Base-by-base conservation (phyloP, 2,888 invertebrate genomes). In the Sicus ferrugineus region DNA sequence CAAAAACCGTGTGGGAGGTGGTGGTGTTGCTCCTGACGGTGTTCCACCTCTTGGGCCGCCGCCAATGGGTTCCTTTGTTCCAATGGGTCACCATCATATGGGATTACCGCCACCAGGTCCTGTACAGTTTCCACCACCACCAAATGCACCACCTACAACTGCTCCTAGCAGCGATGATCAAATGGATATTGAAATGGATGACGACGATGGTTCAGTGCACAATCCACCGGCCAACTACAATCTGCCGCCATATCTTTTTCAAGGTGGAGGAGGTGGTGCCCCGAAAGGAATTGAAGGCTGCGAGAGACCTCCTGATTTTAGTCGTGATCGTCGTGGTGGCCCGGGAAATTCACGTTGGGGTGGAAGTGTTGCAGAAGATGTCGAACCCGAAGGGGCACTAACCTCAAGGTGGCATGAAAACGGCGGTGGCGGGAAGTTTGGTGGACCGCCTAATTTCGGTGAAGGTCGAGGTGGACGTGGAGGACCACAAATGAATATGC, bases 111-210 rank as follows among this genome's bases (percentile, higher is more conserved):
- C 84, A 77, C 69, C 86, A 75, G 75, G 85, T 11, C 77, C 83
- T 48, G 75, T 75, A 6, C 80, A 79, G 58, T 83, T 79, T 68
- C 84, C 84, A 9, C 85, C 81, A 61, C 79, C 75, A 50, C 28
- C 73, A 26, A 67, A 74, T 4, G 71, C 31, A 3, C 81, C 84
- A 30, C 50, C 72, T 16, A 68, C 54, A 56, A 80, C 82, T 1
- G 82, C 84, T 74, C 80, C 81, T 38, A 78, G 73, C 69, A 85
- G 88, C 62, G 92, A 92, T 67, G 93, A 93, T 78, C 92, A 91
- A 67, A 93, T 93, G 93, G 93, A 93, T 74, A 88, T 93, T 52
- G 93, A 93, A 82, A 90, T 91, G 82, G 90, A 90, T 70, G 89
- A 90, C 73, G 90, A 87, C n/a, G 80, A 82, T 46, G 78, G 75